Conservation (phyloP, 2,113 vertebrate genomes). For the Glaucidium brasilianum region DNA sequence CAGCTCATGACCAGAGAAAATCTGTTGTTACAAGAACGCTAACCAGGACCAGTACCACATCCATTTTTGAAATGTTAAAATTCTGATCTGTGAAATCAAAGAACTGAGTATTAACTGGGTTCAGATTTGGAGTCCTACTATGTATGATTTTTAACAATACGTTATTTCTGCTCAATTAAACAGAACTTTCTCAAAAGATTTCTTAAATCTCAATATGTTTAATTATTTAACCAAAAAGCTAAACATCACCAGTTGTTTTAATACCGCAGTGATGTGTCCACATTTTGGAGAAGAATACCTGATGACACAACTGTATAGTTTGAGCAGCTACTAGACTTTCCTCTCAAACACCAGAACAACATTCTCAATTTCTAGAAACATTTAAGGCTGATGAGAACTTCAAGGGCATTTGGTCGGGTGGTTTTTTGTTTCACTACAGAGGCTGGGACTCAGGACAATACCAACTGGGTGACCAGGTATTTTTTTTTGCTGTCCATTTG, state of each 20-base stretch:
- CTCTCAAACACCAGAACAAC: neutral
- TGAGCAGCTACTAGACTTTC: neutral
- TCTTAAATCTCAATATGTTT: neutral
- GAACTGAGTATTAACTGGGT: neutral
- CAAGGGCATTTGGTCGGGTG: too few relatives aligned
- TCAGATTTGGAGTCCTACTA: neutral
- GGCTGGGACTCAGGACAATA: neutral
- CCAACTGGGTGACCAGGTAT: accelerated
- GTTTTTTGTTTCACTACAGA: neutral
- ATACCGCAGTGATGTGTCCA: neutral
- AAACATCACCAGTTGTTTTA: neutral
- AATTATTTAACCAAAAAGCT: neutral
- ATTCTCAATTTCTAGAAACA: neutral
- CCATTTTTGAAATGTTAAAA: neutral
- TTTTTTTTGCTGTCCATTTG: neutral
- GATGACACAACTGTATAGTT: neutral
- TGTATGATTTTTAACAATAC: neutral
- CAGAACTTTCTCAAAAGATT: neutral
- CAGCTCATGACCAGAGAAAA: neutral
- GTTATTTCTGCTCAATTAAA: neutral
- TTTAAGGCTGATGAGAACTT: neutral
- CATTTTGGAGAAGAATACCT: neutral
- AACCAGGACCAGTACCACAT: neutral
- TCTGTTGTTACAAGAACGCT: neutral
- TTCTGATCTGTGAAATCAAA: neutral